Evolutionary conservation across 2,797 vertebrate species (phyloP).

Genomic region (Sparus aurata): DNA sequence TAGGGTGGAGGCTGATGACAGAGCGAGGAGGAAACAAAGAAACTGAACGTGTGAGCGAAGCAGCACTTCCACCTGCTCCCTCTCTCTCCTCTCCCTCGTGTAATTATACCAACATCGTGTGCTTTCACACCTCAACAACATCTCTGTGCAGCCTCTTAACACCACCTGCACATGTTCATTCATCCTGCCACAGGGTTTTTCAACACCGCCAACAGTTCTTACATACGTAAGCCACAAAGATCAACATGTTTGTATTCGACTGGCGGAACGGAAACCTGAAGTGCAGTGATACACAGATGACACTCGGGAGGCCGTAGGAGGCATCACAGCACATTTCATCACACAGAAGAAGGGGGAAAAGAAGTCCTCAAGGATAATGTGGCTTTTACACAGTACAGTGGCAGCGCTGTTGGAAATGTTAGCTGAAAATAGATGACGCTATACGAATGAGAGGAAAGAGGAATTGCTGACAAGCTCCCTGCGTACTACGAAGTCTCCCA

Average conservation of each 20-base stretch:
- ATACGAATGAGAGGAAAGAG: slow-evolving; percentile 12
- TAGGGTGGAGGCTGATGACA: slow-evolving; percentile 4
- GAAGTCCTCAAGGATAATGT: slow-evolving; percentile 52
- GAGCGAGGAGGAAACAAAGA: slow-evolving; percentile 5
- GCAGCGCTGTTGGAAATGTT: slow-evolving; percentile 57
- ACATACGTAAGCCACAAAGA: slow-evolving; percentile 38
- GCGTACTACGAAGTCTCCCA: slow-evolving; percentile 24
- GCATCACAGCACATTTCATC: slow-evolving; percentile 46
- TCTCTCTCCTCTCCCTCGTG: slow-evolving; percentile 12
- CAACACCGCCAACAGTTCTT: slow-evolving; percentile 5
- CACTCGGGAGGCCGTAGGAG: slow-evolving; percentile 18
- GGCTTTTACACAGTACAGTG: slow-evolving; percentile 55
- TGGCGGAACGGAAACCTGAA: slow-evolving; percentile 42
- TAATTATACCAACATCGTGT: slow-evolving; percentile 25
- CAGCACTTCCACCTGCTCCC: slow-evolving; percentile 51
- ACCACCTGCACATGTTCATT: slow-evolving; percentile 37
- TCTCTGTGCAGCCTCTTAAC: slow-evolving; percentile 7
- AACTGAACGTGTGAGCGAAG: slow-evolving; percentile 31
- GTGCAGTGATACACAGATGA: slow-evolving; percentile 38
- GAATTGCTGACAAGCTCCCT: slow-evolving; percentile 39
- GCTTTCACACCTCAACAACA: slow-evolving; percentile 36
- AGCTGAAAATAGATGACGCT: slow-evolving; percentile 47
- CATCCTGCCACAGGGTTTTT: slow-evolving; percentile 18
- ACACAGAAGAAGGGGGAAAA: slow-evolving; percentile 13
- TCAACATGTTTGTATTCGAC: slow-evolving; percentile 37